Base-by-base conservation (phyloP, 2,888 invertebrate genomes). In the Argynnis bischoffii region DNA sequence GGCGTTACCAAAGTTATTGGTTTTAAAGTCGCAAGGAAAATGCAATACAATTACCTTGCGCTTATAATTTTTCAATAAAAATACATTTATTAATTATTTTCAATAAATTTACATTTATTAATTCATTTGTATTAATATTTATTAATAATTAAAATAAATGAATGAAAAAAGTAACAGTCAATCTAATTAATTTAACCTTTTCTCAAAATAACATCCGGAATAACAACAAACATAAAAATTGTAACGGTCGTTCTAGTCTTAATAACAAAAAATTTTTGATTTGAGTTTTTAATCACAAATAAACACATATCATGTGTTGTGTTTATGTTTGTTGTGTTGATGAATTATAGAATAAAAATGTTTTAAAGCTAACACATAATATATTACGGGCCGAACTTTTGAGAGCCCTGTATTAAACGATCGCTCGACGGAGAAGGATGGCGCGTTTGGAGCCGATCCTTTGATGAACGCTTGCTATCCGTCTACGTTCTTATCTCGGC, bases 401-500 rank as follows among this genome's bases (percentile, higher is more conserved):
- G 11, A 4, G 6, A 51, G 35, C 61, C 53, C 61, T 61, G 61
- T 41, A 53, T 61, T 53, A 88, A 89, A 88, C 88, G 86, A 79
- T 81, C 79, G 81, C 71, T 74, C 76, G 77, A 80, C 81, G 77
- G 71, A 71, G 78, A 79, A 78, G 76, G 78, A 79, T 79, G 75
- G 75, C 73, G 63, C 72, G 74, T 72, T 70, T 67, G 68, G 70
- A 63, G 63, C 71, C 70, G 75, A 87, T 88, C 87, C 83, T 89
- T 88, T 89, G 89, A 88, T 84, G 82, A 74, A 77, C 79, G 76
- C 74, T 65, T 64, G 69, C 77, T 70, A 78, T 79, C 75, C 79
- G 83, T 89, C 88, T 82, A 77, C 79, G 84, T 85, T 84, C 85
- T 89, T 89, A 88, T 88, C 87, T 83, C 69, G 66, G 69, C 73